Evolutionary conservation across 2,113 vertebrate genomes (phyloP).

Genomic region (Arothron firmamentum): DNA sequence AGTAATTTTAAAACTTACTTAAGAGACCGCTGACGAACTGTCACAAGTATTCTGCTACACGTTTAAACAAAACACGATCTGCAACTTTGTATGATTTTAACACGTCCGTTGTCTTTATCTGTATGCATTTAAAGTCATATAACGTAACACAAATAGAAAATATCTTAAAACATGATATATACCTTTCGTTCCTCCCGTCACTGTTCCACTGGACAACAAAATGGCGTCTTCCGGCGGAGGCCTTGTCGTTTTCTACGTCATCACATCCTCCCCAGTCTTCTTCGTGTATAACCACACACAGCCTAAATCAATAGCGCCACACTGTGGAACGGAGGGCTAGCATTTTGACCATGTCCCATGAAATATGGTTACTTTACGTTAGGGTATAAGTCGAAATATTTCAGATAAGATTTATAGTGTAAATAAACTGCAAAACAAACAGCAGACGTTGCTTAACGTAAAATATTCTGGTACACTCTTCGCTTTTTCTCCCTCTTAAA

Average conservation of each 20-base stretch:
- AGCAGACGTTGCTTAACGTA: no score
- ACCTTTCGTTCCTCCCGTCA: slow-evolving; percentile 56
- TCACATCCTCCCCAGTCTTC: not conserved
- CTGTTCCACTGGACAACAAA: slow-evolving; percentile 60
- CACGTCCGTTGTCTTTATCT: not conserved
- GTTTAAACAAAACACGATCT: not conserved
- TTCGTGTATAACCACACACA: not conserved
- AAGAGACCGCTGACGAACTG: slow-evolving; percentile 27
- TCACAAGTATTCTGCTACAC: not conserved
- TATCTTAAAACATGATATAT: not conserved
- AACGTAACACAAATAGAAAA: accelerated
- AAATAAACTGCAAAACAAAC: no score
- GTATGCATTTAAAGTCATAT: not conserved
- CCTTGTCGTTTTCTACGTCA: slow-evolving; percentile 18
- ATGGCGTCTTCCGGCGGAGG: slow-evolving; percentile 66
- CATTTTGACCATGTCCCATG: not conserved
- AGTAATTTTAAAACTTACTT: slow-evolving; percentile 7
- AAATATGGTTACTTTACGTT: no score
- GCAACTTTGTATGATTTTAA: not conserved
- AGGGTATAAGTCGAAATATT: no score
- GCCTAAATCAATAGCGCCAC: not conserved
- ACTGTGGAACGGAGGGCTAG: not conserved
- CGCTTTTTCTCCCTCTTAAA: no score
- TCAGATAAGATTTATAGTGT: no score
- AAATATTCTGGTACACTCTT: no score